Conservation (phyloP, 1,140 invertebrate genomes). For the Gryon sp. region DNA sequence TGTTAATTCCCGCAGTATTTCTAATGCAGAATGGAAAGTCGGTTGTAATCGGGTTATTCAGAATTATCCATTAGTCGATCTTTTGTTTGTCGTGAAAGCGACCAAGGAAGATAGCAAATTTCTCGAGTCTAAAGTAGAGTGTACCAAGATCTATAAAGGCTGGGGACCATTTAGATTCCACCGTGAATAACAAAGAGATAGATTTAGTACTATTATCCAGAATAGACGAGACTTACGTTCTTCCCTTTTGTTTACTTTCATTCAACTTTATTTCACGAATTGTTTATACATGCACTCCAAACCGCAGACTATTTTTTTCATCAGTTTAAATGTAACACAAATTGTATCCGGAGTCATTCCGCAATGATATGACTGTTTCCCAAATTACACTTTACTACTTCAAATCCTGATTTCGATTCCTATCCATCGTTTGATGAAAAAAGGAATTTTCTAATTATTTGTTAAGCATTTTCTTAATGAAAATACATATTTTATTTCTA, state of each 20-base stretch:
- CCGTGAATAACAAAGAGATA: conserved; percentile 55
- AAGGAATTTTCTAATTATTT: background rate
- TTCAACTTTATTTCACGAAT: conserved; percentile 39
- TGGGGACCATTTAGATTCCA: conserved; percentile 45
- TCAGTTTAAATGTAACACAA: conserved; percentile 2
- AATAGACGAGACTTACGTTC: conserved; percentile 34
- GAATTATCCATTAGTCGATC: conserved; percentile 53
- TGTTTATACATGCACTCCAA: conserved; percentile 32
- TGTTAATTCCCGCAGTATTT: conserved; percentile 39
- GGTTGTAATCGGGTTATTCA: conserved; percentile 52
- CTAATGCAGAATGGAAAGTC: conserved; percentile 36
- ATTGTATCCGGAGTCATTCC: conserved; percentile 10
- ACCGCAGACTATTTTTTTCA: conserved; percentile 1
- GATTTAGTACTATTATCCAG: conserved; percentile 50
- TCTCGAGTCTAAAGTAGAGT: conserved; percentile 46
- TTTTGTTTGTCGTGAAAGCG: conserved; percentile 58
- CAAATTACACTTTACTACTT: background rate
- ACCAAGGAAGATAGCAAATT: conserved; percentile 46
- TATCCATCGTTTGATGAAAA: background rate
- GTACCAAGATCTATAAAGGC: conserved; percentile 43
- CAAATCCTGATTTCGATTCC: background rate
- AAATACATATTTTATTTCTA: too few relatives aligned
- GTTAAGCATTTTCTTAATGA: too few relatives aligned
- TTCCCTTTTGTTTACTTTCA: conserved; percentile 35
- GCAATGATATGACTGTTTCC: conserved; percentile 16